Percentiles rank a stretch among this genome's conserved stretches.
Conservation (phyloP, 2,113 vertebrate genomes). For the Fukomys damarensis region DNA sequence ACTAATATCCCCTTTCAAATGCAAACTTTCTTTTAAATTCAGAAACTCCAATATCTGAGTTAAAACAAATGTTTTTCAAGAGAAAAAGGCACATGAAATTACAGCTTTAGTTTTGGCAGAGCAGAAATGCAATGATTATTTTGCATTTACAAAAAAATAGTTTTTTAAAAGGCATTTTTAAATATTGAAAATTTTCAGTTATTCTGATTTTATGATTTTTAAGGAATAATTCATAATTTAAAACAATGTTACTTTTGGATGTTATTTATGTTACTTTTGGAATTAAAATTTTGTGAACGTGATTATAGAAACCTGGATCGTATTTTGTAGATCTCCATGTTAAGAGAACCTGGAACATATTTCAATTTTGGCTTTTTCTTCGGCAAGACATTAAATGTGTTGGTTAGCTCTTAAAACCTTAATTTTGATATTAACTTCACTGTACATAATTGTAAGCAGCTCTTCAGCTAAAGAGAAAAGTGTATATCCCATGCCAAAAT, state of each 20-base stretch:
- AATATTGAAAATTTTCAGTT: not conserved
- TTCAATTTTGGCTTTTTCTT: not conserved
- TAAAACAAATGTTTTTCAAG: not conserved
- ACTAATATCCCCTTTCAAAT: not conserved
- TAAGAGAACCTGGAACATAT: not conserved
- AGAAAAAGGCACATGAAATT: not conserved
- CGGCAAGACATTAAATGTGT: not conserved
- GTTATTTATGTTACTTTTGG: not conserved
- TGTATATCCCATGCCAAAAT: no score
- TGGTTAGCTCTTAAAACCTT: not conserved
- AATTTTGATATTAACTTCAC: not conserved
- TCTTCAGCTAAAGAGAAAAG: not conserved
- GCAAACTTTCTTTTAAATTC: not conserved
- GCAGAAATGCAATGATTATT: not conserved
- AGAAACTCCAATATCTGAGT: not conserved
- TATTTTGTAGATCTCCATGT: not conserved
- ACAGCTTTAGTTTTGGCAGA: not conserved
- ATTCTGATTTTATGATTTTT: not conserved
- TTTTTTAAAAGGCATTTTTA: not conserved
- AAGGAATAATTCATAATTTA: not conserved
- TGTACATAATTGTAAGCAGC: no score
- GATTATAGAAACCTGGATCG: not conserved
- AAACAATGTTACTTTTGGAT: not conserved
- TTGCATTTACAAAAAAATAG: not conserved
- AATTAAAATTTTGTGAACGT: not conserved